Percentiles rank a stretch among this genome's conserved stretches.
phyloP scores from a whole-genome alignment of 2,888 invertebrate species.

The Rambutsinella grinnellia region DNA sequence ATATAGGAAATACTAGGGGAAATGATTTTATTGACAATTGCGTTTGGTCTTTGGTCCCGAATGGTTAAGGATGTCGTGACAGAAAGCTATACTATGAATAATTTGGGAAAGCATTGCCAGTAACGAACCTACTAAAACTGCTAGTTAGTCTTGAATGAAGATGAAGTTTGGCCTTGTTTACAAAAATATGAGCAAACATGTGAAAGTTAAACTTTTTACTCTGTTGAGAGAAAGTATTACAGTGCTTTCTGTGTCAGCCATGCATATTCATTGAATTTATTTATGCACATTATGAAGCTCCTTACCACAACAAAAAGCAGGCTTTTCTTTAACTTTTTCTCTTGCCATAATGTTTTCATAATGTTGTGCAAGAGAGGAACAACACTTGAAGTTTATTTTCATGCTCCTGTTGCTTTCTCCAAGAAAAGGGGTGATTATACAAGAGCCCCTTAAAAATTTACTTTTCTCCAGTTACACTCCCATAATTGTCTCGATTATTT shows the following conservation, averaged over 20 bases:
- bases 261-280: constrained; percentile 31
- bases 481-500: background rate
- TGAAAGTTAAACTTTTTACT: background rate
- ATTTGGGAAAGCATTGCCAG: too few species aligned
- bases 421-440: background rate
- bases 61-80: too few species aligned
- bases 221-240: background rate
- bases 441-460: background rate
- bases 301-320: background rate
- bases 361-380: background rate
- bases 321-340: background rate
- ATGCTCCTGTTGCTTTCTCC: background rate
- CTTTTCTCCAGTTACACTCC: background rate
- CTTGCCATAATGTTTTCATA: background rate
- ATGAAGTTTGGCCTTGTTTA: background rate
- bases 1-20: too few species aligned
- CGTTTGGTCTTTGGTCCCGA: too few species aligned
- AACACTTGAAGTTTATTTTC: background rate
- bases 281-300: background rate
- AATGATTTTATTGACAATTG: too few species aligned
- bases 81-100: too few species aligned
- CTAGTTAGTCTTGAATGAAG: background rate
- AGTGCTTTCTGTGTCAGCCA: constrained; percentile 17
- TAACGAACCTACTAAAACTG: background rate
- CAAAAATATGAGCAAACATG: background rate